Evolutionary conservation across 2,797 vertebrate genomes (phyloP), one percentile per base, ranked within the genome.

Genomic region (Myiotriccus ornatus): DNA sequence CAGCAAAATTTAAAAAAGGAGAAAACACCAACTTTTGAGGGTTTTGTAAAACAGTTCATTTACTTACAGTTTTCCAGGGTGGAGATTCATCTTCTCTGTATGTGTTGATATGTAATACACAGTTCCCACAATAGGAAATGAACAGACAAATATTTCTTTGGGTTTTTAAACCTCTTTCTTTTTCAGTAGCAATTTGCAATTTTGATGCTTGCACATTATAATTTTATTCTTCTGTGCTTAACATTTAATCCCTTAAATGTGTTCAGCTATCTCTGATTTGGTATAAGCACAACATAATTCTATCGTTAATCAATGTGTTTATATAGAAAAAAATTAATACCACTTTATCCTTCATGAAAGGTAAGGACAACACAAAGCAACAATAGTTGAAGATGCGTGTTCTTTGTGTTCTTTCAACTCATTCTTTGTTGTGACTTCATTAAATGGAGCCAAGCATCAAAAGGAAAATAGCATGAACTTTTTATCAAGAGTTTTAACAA

Each of bases 241-340:
- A 59, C 10, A 56, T 43, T 76, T 57, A 69, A 57, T 81, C 56
- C 28, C 7, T 47, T 6, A 79, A 56, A 62, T 60, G 35, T 70
- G 86, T 70, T 95, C 56, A 85, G 5, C 30, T 84, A 10, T 60
- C 64, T 39, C 74, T 90, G 62, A 50, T 53, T 71, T 91, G 86
- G 13, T 85, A 71, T 74, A 94, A 97, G 53, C 20, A 76, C 23
- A 87, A 37, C 7, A 87, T 84, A 95, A 95, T 87, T 87, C 52
- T 84, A 75, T 67, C 25, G 22, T 77, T 87, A 74, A 94, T 69
- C 12, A 84, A 8, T 71, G 16, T 73, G 7, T 60, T 95, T 86
- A 41, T 85, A 25, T 3, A 78, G 37, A 64, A 56, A 86, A 87
- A 32, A 84, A 91, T 65, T 60, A 81, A 93, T 77, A 65, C 30